Base-by-base conservation (phyloP, 1,140 invertebrate genomes). In the Odontomachus brunneus region DNA sequence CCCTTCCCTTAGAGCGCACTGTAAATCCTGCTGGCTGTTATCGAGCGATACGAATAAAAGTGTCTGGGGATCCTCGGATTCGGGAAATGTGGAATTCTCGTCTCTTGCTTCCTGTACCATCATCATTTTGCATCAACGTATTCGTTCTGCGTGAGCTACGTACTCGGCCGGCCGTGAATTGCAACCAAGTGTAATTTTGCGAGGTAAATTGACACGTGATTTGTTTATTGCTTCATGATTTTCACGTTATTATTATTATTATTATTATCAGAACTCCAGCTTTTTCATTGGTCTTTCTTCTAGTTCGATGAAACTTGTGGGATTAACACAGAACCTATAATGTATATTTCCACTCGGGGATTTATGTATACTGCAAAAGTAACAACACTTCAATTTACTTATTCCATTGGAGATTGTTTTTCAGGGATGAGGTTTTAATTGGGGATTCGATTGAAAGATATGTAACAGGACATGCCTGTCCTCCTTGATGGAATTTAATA, bases 31-130 rank as follows among this genome's bases (percentile, higher is more conserved):
- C 12, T 0, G 9, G 33, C 33, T 57, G 33, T 38, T 44, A 71
- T 59, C 51, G 51, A 69, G 33, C 5, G 26, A 17, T 29, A 19
- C 17, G 51, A 69, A 26, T 67, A 19, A 67, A 67, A 51, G 19
- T 49, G 65, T 49, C 66, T n/a, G 60, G 24, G 29, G 17, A 44
- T 11, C 2, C 14, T 33, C 7, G 14, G 48, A 62, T 26, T 29
- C 22, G 5, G 11, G 24, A 38, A 53, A 65, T 51, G 15, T 19
- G 24, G n/a, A 53, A 4, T 24, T 76, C 33, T 53, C 38, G n/a
- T 9, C 38, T 11, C 38, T 44, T 7, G 3, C 9, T 9, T 44
- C 38, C 38, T 44, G 9, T 7, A 44, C 9, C 38, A 57, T n/a
- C 29, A 14, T 19, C 26, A 15, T 38, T 57, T 44, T 57, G 9